Evolutionary conservation across 2,113 vertebrate species (phyloP), one percentile per base, ranked within the genome.

Genomic region (Paracanthobrama guichenoti): DNA sequence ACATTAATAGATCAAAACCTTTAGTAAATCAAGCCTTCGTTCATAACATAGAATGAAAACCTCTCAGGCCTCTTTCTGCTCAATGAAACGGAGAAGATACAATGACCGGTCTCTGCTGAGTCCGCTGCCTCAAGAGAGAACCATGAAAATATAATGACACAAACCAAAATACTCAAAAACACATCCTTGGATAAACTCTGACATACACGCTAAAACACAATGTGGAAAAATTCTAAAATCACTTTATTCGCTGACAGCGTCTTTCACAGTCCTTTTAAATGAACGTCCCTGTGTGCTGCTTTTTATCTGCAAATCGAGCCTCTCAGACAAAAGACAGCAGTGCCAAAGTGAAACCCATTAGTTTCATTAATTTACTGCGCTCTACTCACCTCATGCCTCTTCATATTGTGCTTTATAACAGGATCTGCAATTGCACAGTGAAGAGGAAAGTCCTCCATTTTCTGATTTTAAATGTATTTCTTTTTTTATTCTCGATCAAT

Each of bases 221-320:
- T 1, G 2, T 44, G 39, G 42, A 72, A 72, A 71, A 39, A 69
- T 18, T 39, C 6, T 13, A 42, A 84, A 72, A 74, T 84, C 71
- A 77, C 64, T 84, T 81, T 57, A 48, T 72, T 66, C 46, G 9
- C 64, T 59, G 13, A 62, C 55, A 16, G 44, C 35, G 1, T 84
- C 76, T 69, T 77, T 78, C 60, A 64, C 13, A 11, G 22, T 31
- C 42, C 42, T 67, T 35, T 55, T 86, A 79, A 85, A 82, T 80
- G 79, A 62, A 83, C 9, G 50, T 82, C 85, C 31, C 13, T 35
- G 16, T 60, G 82, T 79, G 76, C 64, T 64, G 67, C 62, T 81
- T 79, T 86, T 85, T 74, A 86, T 86, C 85, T 75, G 80, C 83
- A 83, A 88, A 88, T 85, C 85, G 53, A 82, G 79, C 67, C 85